Conservation (phyloP, 2,113 vertebrate genomes). For the Chloroceryle aenea region DNA sequence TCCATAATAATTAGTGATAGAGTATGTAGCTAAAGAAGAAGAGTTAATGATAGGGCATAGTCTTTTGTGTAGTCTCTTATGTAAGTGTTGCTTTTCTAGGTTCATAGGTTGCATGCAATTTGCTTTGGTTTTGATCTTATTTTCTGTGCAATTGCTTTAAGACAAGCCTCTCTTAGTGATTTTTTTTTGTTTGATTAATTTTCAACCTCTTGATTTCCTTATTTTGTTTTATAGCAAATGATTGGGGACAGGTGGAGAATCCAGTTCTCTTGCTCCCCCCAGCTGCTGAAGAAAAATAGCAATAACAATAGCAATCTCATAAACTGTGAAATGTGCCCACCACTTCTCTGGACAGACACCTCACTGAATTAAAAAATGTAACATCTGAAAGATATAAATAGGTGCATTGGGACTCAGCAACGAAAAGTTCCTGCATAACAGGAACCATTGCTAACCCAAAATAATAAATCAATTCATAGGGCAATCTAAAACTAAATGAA, state of each 20-base stretch:
- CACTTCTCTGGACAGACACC: neutral
- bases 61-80: slow-evolving; percentile 18
- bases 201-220: slow-evolving; percentile 26
- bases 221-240: neutral
- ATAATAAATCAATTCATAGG: neutral
- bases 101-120: neutral
- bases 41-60: slow-evolving; percentile 37
- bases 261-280: slow-evolving; percentile 44
- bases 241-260: neutral
- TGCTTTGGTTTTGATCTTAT: slow-evolving; percentile 38
- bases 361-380: neutral
- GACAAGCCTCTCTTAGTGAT: neutral
- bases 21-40: slow-evolving; percentile 5
- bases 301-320: neutral
- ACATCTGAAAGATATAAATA: neutral
- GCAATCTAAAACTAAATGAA: neutral
- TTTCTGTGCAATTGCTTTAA: slow-evolving; percentile 52
- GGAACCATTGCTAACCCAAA: neutral
- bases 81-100: slow-evolving; percentile 36
- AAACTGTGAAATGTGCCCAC: neutral
- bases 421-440: neutral
- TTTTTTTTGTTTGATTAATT: slow-evolving; percentile 38
- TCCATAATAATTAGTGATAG: slow-evolving; percentile 55
- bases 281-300: slow-evolving; percentile 46
- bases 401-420: neutral